Evolutionary conservation across 1,140 invertebrate genomes (phyloP).

Genomic region (Hirudo medicinalis): DNA sequence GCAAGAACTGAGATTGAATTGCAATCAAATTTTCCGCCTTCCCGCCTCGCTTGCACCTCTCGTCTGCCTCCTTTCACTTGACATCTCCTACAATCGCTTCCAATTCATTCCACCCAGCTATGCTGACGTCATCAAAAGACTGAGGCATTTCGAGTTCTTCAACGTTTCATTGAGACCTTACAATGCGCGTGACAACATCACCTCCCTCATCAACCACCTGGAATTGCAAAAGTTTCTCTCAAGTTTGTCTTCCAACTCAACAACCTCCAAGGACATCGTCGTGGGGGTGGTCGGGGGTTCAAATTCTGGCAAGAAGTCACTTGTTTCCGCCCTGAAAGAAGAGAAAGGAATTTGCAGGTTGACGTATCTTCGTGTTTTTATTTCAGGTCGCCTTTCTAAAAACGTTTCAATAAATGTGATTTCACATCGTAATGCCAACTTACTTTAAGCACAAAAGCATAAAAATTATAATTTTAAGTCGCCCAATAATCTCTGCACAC

Average conservation of each 20-base stretch:
- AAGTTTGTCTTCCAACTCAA: neutral
- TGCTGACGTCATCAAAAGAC: neutral
- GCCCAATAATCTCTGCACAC: no score
- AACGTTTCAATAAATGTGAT: no score
- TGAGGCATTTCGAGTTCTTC: slow-evolving; percentile 11
- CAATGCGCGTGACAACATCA: neutral
- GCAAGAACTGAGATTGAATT: neutral
- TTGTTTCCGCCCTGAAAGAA: slow-evolving; percentile 7
- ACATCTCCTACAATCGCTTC: slow-evolving; percentile 11
- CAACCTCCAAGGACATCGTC: neutral
- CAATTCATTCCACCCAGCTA: neutral
- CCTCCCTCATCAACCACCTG: neutral
- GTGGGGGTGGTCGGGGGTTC: slow-evolving; percentile 9
- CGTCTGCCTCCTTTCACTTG: neutral
- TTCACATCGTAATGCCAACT: no score
- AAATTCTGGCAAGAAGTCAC: neutral
- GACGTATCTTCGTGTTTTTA: neutral
- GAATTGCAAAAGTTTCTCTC: slow-evolving; percentile 10
- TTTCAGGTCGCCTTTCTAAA: no score
- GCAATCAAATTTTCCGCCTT: neutral
- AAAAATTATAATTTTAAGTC: no score
- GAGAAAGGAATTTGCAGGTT: slow-evolving; percentile 13
- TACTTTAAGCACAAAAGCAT: no score
- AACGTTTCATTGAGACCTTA: neutral
- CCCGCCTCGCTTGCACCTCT: neutral